phyloP scores from a whole-genome alignment of 1,140 invertebrate species.

The Brachystomella parvula region DNA sequence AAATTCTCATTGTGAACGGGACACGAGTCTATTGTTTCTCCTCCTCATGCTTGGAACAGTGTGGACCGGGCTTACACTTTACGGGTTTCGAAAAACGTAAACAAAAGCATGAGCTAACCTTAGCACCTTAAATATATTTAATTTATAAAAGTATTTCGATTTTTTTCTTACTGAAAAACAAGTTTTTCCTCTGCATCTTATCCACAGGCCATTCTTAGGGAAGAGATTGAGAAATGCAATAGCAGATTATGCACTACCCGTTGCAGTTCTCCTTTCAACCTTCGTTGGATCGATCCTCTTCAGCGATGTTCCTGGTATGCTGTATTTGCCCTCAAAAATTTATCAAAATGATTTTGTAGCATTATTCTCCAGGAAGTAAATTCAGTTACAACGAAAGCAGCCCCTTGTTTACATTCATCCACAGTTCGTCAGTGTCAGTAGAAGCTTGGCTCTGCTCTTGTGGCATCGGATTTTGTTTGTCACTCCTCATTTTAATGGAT shows the following conservation, averaged over 20 bases:
- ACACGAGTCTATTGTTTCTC: conserved; percentile 54
- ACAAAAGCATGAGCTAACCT: too few relatives aligned
- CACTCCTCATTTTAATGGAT: conserved; percentile 60
- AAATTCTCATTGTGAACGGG: conserved; percentile 46
- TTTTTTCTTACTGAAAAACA: too few relatives aligned
- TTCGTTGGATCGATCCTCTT: conserved; percentile 56
- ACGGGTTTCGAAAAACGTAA: conserved; percentile 60
- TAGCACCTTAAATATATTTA: too few relatives aligned
- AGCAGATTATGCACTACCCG: conserved; percentile 56
- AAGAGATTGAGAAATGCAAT: conserved; percentile 53
- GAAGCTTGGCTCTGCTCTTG: conserved; percentile 48
- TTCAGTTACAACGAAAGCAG: too few relatives aligned
- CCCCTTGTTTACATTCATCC: conserved; percentile 46
- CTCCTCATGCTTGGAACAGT: conserved; percentile 56
- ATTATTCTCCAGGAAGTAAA: too few relatives aligned
- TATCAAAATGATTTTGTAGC: too few relatives aligned
- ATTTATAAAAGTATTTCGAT: too few relatives aligned
- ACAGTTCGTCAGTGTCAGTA: conserved; percentile 45
- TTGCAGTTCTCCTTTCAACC: conserved; percentile 53
- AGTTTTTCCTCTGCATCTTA: conserved; percentile 1
- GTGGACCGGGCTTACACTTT: conserved; percentile 53
- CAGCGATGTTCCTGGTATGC: conserved; percentile 46
- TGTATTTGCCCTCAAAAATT: conserved; percentile 12
- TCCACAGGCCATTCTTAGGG: conserved; percentile 51
- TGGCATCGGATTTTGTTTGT: conserved; percentile 55